Base-by-base conservation (phyloP, 2,113 vertebrate species). In the Erinaceus europaeus region DNA sequence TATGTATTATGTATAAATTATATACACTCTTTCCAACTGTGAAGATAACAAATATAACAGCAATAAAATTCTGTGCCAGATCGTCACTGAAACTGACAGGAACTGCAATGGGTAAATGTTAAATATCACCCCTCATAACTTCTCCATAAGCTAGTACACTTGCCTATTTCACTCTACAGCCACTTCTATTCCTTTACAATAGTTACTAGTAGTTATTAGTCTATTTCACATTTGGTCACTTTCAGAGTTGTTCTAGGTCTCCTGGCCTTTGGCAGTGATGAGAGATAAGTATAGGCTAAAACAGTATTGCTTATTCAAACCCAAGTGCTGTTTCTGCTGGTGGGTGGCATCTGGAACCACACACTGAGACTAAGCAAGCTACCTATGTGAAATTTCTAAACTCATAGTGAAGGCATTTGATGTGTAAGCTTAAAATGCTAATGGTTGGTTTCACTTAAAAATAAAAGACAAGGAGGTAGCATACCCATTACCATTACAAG, bases 381-480 rank as follows among this genome's bases (percentile, higher is more conserved):
- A 83, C 10, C 69, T 62, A 84, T 1, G 9, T 59, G 29, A 89
- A 87, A 94, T 65, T 86, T 32, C 52, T 84, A 48, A 73, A 71
- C 50, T 21, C 48, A 15, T 32, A 48, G 20, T 50, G 32, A 72
- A 89, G 15, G 23, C 36, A 87, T 59, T 40, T 36, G 42, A 55
- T n/a, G 4, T 57, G 32, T 75, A 18, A 89, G 57, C 62, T 84
- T 68, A 81, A 92, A 86, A 71, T 59, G 42, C 68, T 85, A 42
- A 59, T 36, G 18, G 57, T 44, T 91, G 42, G 23, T 79, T 93
- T 91, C 67, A 86, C 46, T 87, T 88, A 44, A 87, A 79, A 77
- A 83, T 64, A 79, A 75, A 89, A 78, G 9, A 17, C 17, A 27
- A 57, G 15, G 52, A 17, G 52, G 25, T 55, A 55, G 52, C 52